These are phyloP conservation scores for Euleptes europaea DNA, from an alignment of 2,113 vertebrate genomes.

Conservation along the genomic window DNA sequence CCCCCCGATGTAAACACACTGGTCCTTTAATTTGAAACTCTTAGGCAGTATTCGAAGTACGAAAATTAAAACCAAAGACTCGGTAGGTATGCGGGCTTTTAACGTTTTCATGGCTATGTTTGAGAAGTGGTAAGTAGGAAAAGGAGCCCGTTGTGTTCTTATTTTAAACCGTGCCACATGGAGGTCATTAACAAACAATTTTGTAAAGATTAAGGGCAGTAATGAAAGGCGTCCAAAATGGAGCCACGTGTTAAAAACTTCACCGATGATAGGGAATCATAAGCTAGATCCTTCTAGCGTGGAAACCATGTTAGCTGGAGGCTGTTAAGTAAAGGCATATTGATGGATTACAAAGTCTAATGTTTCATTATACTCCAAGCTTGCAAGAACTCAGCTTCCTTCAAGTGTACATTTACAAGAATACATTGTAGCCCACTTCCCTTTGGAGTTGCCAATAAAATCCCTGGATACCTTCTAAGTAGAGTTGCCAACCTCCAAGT, in stretches of 20 bases:
- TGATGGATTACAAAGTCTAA: conserved; percentile 21
- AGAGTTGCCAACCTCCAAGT: too few species aligned
- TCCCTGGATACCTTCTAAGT: not conserved
- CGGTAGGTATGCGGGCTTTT: conserved; percentile 44
- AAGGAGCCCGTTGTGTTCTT: conserved; percentile 8
- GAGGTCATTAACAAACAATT: conserved; percentile 69
- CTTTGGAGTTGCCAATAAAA: not conserved
- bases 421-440: fast-evolving
- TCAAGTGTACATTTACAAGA: not conserved
- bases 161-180: conserved; percentile 51
- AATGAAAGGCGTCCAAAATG: conserved; percentile 64
- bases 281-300: not conserved
- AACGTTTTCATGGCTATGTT: conserved; percentile 41
- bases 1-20: not conserved
- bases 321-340: conserved; percentile 1
- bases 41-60: too few species aligned
- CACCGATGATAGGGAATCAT: conserved; percentile 51
- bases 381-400: fast-evolving
- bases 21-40: not conserved
- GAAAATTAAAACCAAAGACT: conserved; percentile 18
- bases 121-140: conserved; percentile 48
- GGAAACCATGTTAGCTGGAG: conserved; percentile 26
- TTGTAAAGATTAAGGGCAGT: conserved; percentile 64
- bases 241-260: conserved; percentile 68
- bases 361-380: not conserved